Percentiles rank a stretch among this genome's conserved stretches.
Evolutionary conservation across 2,113 vertebrate genomes (phyloP).

Genomic region (Excalfactoria chinensis): DNA sequence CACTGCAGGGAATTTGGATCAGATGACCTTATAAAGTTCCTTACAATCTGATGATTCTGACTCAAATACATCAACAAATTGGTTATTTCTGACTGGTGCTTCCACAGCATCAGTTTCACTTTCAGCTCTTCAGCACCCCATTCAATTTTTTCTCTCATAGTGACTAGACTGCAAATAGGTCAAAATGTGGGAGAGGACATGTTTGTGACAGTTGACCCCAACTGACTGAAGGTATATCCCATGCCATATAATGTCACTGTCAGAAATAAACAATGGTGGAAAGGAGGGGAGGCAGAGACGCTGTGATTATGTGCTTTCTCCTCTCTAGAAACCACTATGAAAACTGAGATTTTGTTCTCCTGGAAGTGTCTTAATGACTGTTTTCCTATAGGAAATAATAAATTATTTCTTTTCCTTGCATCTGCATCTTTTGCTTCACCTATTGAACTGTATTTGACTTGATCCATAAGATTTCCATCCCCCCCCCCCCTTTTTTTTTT

Average conservation of each 20-base stretch:
- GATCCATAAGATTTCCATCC: accelerated
- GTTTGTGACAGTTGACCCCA: not conserved
- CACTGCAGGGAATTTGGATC: too few species aligned
- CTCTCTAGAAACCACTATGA: not conserved
- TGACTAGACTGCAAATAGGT: not conserved
- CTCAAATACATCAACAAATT: not conserved
- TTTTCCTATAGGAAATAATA: not conserved
- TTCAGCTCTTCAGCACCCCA: not conserved
- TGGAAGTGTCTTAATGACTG: not conserved
- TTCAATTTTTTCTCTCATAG: accelerated
- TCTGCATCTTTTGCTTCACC: not conserved
- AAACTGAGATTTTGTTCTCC: not conserved
- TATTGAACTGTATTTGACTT: not conserved
- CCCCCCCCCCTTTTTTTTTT: too few species aligned
- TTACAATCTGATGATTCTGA: too few species aligned
- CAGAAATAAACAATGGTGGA: not conserved
- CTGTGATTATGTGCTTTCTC: not conserved
- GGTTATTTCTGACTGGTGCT: not conserved
- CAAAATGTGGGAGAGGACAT: not conserved
- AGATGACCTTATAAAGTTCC: too few species aligned
- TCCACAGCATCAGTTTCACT: not conserved
- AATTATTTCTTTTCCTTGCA: not conserved
- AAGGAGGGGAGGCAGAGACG: not conserved
- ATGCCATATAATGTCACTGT: accelerated
- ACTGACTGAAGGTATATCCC: not conserved